These are phyloP conservation scores for Drosophila subsilvestris DNA, from an alignment of 2,888 invertebrate genomes.

Conservation along the genomic window DNA sequence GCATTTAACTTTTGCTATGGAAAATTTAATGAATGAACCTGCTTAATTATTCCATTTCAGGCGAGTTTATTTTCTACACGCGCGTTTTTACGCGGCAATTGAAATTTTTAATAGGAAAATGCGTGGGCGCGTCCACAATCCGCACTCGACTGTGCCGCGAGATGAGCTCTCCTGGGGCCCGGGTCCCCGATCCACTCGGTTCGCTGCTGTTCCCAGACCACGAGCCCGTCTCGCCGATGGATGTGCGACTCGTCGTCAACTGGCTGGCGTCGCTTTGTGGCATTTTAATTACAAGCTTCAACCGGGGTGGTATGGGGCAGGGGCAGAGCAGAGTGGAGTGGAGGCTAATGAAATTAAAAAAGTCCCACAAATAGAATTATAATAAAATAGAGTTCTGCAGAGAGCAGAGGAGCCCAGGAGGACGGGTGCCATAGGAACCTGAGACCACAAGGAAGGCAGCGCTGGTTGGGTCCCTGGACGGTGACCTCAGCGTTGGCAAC, in stretches of 20 bases:
- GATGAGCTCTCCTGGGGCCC: slow-evolving; percentile 42
- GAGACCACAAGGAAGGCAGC: background rate
- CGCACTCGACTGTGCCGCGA: slow-evolving; percentile 59
- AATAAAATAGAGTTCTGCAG: slow-evolving; percentile 69
- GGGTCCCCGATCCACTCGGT: background rate
- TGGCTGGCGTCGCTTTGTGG: slow-evolving; percentile 66
- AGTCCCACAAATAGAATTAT: slow-evolving; percentile 72
- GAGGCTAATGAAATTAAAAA: slow-evolving; percentile 74
- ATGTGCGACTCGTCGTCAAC: background rate
- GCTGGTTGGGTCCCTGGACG: background rate
- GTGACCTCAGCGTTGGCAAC: background rate
- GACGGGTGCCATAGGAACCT: slow-evolving; percentile 15
- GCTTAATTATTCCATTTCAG: slow-evolving; percentile 77
- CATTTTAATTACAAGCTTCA: slow-evolving; percentile 76
- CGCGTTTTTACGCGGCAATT: slow-evolving; percentile 79
- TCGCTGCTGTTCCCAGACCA: background rate
- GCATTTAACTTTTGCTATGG: slow-evolving; percentile 68
- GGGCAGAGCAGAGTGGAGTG: background rate
- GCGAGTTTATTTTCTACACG: slow-evolving; percentile 79
- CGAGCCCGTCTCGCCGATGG: background rate
- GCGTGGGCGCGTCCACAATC: slow-evolving; percentile 79
- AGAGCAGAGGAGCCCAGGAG: slow-evolving; percentile 5
- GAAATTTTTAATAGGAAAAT: slow-evolving; percentile 80
- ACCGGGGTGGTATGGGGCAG: background rate
- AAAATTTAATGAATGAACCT: slow-evolving; percentile 74